Evolutionary conservation across 2,113 vertebrate genomes (phyloP).

Genomic region (Poicephalus meyeri): DNA sequence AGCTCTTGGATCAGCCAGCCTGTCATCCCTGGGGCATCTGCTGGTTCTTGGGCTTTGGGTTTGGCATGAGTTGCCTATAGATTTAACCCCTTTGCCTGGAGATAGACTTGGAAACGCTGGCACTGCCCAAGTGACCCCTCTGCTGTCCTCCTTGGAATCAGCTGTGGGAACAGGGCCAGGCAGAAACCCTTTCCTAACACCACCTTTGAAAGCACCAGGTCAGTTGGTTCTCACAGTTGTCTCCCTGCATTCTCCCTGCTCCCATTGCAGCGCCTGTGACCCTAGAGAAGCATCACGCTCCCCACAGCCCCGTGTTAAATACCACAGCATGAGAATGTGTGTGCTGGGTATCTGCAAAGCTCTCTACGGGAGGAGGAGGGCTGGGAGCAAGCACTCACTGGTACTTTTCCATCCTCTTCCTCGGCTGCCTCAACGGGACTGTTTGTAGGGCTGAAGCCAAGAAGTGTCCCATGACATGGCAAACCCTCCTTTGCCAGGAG

Average conservation of each 20-base stretch:
- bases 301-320: not conserved
- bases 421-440: not conserved
- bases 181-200: rapidly evolving
- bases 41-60: not conserved
- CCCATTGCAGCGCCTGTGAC: not conserved
- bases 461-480: not conserved
- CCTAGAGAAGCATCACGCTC: not conserved
- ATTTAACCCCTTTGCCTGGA: not conserved
- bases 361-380: not conserved
- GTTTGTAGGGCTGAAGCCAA: not conserved
- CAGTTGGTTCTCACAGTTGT: not conserved
- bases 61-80: not conserved
- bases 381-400: not conserved
- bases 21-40: not conserved
- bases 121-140: not conserved
- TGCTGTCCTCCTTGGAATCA: not conserved
- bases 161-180: not conserved
- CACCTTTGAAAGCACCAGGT: not conserved
- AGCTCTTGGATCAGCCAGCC: not conserved
- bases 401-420: constrained; percentile 61
- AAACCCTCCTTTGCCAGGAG: not conserved
- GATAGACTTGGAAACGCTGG: not conserved
- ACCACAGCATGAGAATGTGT: not conserved
- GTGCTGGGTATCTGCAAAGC: not conserved
- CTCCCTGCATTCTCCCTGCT: not conserved